Conservation (phyloP, 2,797 vertebrate genomes). For the Eremophila alpestris region DNA sequence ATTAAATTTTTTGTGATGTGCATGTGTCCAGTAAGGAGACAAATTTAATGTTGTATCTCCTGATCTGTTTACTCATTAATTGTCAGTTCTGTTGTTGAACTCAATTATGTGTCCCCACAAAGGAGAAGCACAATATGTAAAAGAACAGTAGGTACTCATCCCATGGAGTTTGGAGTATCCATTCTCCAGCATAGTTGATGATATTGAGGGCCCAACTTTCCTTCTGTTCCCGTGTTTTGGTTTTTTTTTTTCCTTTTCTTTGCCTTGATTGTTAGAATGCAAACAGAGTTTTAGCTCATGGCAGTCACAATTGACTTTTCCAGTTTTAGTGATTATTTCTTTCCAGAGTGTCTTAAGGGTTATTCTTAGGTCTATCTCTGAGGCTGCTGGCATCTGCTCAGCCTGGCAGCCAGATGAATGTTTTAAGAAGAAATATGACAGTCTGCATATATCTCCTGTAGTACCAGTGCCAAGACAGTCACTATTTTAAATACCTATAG, state of each 20-base stretch:
- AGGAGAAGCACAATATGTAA: background rate
- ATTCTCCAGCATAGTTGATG: background rate
- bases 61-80: background rate
- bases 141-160: background rate
- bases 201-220: background rate
- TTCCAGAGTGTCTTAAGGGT: conserved; percentile 2
- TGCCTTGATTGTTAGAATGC: background rate
- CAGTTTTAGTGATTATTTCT: conserved; percentile 7
- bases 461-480: background rate
- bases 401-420: conserved; percentile 13
- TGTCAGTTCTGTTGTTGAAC: background rate
- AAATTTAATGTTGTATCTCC: background rate
- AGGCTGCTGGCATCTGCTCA: conserved; percentile 34
- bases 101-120: background rate
- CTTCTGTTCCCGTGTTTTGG: background rate
- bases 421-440: conserved; percentile 40
- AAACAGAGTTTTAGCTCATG: background rate
- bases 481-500: conserved; percentile 15
- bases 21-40: background rate
- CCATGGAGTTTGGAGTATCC: background rate
- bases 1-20: background rate
- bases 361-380: conserved; percentile 48
- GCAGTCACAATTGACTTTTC: background rate
- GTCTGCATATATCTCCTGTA: background rate
- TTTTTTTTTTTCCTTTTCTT: background rate